A percentile compares a stretch with the other conserved stretches of the same genome.
These are phyloP conservation scores for Luehdorfia chinensis DNA, from an alignment of 1,140 invertebrate genomes.

Conservation along the genomic window DNA sequence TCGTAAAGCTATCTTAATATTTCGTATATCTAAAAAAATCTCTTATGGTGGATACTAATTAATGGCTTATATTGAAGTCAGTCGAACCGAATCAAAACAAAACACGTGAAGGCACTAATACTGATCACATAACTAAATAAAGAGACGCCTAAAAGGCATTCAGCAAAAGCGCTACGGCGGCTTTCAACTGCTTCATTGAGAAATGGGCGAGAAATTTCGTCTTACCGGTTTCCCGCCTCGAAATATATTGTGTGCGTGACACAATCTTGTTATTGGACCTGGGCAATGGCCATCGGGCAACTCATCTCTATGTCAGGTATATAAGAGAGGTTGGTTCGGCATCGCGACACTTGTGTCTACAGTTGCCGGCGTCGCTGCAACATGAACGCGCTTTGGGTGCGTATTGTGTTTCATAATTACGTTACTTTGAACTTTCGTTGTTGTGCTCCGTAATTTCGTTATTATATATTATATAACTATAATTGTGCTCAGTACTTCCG, in stretches of 20 bases:
- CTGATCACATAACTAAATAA: too few relatives aligned
- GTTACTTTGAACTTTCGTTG: background rate
- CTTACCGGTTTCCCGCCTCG: slow-evolving; percentile 5
- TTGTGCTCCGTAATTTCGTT: background rate
- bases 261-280: slow-evolving; percentile 7
- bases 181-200: background rate
- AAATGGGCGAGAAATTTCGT: slow-evolving; percentile 12
- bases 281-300: background rate
- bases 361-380: slow-evolving; percentile 22
- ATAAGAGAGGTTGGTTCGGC: slow-evolving; percentile 28
- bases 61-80: too few relatives aligned
- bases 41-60: too few relatives aligned
- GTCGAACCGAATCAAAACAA: too few relatives aligned
- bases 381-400: slow-evolving; percentile 36
- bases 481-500: too few relatives aligned
- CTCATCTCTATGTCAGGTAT: slow-evolving; percentile 23
- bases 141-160: too few relatives aligned
- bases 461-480: too few relatives aligned
- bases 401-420: slow-evolving; percentile 22
- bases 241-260: background rate
- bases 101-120: too few relatives aligned
- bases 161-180: background rate
- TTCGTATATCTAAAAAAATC: too few relatives aligned
- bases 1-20: too few relatives aligned
- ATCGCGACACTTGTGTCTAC: slow-evolving; percentile 36